A percentile compares a stretch with the other conserved stretches of the same genome.
Conservation (phyloP, 2,113 vertebrate genomes). For the Amphilophus citrinellus region DNA sequence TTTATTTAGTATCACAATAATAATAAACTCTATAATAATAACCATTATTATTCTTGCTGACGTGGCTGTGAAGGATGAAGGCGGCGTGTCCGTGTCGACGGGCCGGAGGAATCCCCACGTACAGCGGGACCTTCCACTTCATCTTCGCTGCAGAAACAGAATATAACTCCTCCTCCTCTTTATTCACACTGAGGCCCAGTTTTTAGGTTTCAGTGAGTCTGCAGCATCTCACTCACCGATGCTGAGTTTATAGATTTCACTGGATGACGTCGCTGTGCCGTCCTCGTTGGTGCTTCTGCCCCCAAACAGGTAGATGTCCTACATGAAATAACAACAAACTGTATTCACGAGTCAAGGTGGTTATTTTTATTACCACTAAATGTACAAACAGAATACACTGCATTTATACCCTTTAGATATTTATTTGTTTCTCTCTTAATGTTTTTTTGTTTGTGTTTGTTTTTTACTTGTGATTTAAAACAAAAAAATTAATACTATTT, state of each 20-base stretch:
- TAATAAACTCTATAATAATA: neutral
- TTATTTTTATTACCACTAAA: neutral
- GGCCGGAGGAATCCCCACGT: slow-evolving; percentile 80
- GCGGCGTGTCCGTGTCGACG: slow-evolving; percentile 77
- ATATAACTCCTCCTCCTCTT: neutral
- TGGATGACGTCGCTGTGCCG: slow-evolving; percentile 57
- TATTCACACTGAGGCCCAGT: neutral
- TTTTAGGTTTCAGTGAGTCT: neutral
- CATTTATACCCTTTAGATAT: neutral
- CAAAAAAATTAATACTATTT: neutral
- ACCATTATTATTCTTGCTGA: slow-evolving; percentile 25
- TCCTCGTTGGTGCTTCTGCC: slow-evolving; percentile 64
- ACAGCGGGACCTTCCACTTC: slow-evolving; percentile 86
- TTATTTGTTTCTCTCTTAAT: neutral
- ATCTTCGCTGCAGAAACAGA: slow-evolving; percentile 75
- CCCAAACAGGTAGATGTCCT: slow-evolving; percentile 84
- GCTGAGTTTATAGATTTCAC: slow-evolving; percentile 82
- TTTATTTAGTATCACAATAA: neutral
- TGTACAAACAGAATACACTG: too few species aligned
- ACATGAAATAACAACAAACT: neutral
- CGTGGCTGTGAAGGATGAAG: slow-evolving; percentile 83
- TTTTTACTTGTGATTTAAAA: neutral
- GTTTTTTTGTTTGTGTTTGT: neutral
- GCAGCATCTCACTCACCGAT: slow-evolving; percentile 64
- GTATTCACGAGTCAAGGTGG: neutral